Evolutionary conservation across 2,888 invertebrate genomes (phyloP).

Genomic region (Nymphalis c-album): DNA sequence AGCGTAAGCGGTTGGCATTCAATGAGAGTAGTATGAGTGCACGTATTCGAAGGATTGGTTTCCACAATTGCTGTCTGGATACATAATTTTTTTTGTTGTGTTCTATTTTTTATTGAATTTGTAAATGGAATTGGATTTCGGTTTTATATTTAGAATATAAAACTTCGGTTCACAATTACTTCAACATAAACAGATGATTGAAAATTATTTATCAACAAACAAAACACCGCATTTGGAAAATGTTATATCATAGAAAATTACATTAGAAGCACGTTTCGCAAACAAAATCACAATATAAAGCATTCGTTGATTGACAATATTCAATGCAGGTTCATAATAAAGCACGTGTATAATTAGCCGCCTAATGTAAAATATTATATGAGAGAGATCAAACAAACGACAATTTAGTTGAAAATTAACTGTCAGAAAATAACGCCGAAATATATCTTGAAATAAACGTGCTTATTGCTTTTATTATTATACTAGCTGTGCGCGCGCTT

Average conservation of each 20-base stretch:
- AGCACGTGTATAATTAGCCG: constrained; percentile 3
- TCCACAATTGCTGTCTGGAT: neutral
- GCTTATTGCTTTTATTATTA: neutral
- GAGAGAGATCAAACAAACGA: constrained; percentile 12
- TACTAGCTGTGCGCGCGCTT: too few relatives aligned
- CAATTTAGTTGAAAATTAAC: constrained; percentile 6
- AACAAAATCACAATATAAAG: constrained; percentile 2
- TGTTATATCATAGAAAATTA: neutral
- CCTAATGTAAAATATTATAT: constrained; percentile 14
- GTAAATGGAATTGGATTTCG: too few relatives aligned
- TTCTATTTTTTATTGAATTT: too few relatives aligned
- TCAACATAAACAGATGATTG: neutral
- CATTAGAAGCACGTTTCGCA: constrained; percentile 1
- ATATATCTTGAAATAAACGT: neutral
- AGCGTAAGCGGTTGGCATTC: neutral
- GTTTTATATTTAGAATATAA: too few relatives aligned
- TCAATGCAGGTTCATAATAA: neutral
- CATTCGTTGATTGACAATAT: constrained; percentile 13
- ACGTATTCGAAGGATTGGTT: constrained; percentile 1
- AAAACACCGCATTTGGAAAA: neutral
- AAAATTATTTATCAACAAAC: neutral
- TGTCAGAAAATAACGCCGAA: neutral
- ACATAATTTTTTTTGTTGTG: neutral
- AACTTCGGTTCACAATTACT: neutral
- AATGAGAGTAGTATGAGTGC: neutral